phyloP scores from a whole-genome alignment of 1,140 invertebrate species.

The Drosophila chauvacae region DNA sequence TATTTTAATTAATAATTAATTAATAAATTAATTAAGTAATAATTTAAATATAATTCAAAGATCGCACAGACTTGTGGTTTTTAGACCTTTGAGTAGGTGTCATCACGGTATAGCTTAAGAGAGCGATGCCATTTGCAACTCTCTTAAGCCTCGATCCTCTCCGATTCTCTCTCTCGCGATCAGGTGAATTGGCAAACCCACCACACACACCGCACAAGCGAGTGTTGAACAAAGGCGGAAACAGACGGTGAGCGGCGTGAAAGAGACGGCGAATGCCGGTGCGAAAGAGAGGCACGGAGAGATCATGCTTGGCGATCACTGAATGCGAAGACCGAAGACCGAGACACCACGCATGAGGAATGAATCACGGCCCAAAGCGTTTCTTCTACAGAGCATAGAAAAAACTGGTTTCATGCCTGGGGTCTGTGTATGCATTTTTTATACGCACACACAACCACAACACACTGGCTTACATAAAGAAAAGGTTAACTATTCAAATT shows the following conservation, averaged over 20 bases:
- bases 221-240: constrained; percentile 46
- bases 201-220: constrained; percentile 23
- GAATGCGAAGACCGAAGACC: constrained; percentile 31
- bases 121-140: not conserved
- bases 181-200: constrained; percentile 54
- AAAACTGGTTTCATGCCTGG: constrained; percentile 66
- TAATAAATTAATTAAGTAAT: too few species aligned
- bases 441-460: not conserved
- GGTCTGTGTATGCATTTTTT: constrained; percentile 65
- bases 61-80: not conserved
- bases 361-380: constrained; percentile 72
- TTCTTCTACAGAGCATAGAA: constrained; percentile 60
- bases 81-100: not conserved
- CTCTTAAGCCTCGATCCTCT: constrained; percentile 11
- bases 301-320: constrained; percentile 29
- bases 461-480: constrained; percentile 40
- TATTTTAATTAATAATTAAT: too few species aligned
- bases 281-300: constrained; percentile 20
- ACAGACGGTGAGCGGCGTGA: constrained; percentile 7
- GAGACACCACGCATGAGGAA: constrained; percentile 69
- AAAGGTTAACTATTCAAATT: constrained; percentile 79
- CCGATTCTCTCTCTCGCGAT: constrained; percentile 9
- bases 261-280: not conserved
- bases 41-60: not conserved
- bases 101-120: constrained; percentile 62